A percentile compares a stretch with the other conserved stretches of the same genome.
Evolutionary conservation across 2,113 vertebrate species (phyloP).

Genomic region (Muscicapa adusta): DNA sequence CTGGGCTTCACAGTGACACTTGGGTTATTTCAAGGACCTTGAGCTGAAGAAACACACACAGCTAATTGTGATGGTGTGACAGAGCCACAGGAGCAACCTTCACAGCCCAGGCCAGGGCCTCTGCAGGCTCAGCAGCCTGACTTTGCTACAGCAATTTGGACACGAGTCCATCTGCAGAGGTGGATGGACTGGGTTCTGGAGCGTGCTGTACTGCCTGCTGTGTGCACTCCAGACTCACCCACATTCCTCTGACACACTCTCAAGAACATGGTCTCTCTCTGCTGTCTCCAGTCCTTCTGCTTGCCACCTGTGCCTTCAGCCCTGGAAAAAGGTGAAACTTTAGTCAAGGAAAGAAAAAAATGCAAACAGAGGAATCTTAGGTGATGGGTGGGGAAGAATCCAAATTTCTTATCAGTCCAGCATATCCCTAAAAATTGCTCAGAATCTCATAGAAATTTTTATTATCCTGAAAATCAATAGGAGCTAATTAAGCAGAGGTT

Average conservation of each 20-base stretch:
- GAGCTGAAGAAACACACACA: neutral
- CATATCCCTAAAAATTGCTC: neutral
- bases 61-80: neutral
- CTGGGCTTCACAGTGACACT: neutral
- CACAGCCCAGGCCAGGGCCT: neutral
- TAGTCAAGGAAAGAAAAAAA: neutral
- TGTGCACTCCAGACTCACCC: neutral
- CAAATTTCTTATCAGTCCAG: neutral
- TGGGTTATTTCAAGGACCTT: neutral
- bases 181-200: neutral
- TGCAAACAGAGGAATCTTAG: neutral
- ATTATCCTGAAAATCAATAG: constrained; percentile 16
- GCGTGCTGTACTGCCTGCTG: neutral
- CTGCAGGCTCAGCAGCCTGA: neutral
- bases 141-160: neutral
- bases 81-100: neutral
- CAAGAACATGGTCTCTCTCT: neutral
- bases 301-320: neutral
- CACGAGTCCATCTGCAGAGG: fast-evolving
- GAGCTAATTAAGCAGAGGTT: constrained; percentile 23
- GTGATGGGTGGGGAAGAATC: neutral
- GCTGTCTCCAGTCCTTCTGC: neutral
- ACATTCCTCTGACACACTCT: neutral
- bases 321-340: neutral
- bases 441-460: neutral